Evolutionary conservation across 2,113 vertebrate species (phyloP).

Genomic region (Polypterus senegalus): DNA sequence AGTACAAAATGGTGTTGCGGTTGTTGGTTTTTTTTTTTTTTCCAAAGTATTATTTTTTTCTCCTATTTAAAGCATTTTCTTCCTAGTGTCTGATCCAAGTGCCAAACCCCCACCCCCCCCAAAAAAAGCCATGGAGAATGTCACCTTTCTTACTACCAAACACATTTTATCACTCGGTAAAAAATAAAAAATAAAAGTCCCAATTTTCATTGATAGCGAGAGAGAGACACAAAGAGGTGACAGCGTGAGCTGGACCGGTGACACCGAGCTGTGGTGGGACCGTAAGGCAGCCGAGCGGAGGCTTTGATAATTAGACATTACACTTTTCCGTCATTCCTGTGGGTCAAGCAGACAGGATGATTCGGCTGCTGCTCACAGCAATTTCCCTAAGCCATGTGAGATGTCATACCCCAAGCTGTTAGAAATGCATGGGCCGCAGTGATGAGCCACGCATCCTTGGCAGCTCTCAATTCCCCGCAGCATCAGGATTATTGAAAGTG

Average conservation of each 20-base stretch:
- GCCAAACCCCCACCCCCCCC: no score
- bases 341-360: slow-evolving; percentile 59
- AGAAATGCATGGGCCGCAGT: slow-evolving; percentile 54
- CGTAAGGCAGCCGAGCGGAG: slow-evolving; percentile 44
- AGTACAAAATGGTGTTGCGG: neutral
- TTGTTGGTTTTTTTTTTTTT: no score
- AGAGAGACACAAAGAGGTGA: slow-evolving; percentile 44
- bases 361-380: slow-evolving; percentile 74
- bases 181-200: slow-evolving; percentile 41
- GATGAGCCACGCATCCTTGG: slow-evolving; percentile 40
- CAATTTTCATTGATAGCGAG: slow-evolving; percentile 45
- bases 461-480: slow-evolving; percentile 57
- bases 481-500: slow-evolving; percentile 62
- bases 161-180: slow-evolving; percentile 54
- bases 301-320: slow-evolving; percentile 74
- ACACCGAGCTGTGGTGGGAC: slow-evolving; percentile 47
- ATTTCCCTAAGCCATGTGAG: slow-evolving; percentile 77
- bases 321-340: slow-evolving; percentile 55
- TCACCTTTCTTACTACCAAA: slow-evolving; percentile 44
- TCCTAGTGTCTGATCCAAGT: no score
- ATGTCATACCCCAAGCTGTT: slow-evolving; percentile 71
- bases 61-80: no score
- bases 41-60: no score
- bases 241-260: slow-evolving; percentile 38
- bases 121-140: slow-evolving; percentile 28